Base-by-base conservation (phyloP, 2,113 vertebrate genomes). In the Sclerurus mexicanus region DNA sequence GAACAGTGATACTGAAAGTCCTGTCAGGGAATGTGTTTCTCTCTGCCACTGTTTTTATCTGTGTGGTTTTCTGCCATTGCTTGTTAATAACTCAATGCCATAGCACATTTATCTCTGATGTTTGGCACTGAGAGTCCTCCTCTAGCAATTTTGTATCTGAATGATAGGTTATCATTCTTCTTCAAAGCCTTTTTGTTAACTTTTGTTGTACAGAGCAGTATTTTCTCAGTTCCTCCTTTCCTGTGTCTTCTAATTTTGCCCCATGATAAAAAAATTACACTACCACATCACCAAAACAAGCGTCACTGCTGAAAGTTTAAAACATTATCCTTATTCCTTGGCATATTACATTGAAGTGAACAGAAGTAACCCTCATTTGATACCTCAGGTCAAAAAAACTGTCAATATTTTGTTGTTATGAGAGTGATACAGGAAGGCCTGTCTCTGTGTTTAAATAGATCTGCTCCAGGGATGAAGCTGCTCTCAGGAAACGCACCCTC, bases 391-490 rank as follows among this genome's bases (percentile, higher is more conserved):
- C 90, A 40, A 85, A 90, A 39, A 55, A 85, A 63, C 23, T 74
- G 72, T 72, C n/a, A 52, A 22, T 94, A 40, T 59, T 37, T 87
- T 89, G 42, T 63, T 95, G 21, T 59, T 93, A 49, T 5, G 19
- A 49, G 76, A 89, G 49, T 69, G 56, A 90, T 83, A 76, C 14
- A 69, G 58, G 31, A 93, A 91, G 15, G 7, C 31, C 40, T 95
- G 10, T 95, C 39, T 96, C 35, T 96, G 20, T 93, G 77, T 96
- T 74, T 55, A 37, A 90, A 94, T 90, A 99, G 99, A 99, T 99
- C 87, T 99, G 99, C 86, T 99, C 99, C 77, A 98, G 99, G 95
- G 99, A 99, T 74, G 99, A 99, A 94, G 97, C 99, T 67, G 98
- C 98, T 21, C 97, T 99, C 80, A 98, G 99, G 92, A 99, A 99